Evolutionary conservation across 2,113 vertebrate species (phyloP), one percentile per base, ranked within the genome.

Genomic region (Poecilia latipinna): DNA sequence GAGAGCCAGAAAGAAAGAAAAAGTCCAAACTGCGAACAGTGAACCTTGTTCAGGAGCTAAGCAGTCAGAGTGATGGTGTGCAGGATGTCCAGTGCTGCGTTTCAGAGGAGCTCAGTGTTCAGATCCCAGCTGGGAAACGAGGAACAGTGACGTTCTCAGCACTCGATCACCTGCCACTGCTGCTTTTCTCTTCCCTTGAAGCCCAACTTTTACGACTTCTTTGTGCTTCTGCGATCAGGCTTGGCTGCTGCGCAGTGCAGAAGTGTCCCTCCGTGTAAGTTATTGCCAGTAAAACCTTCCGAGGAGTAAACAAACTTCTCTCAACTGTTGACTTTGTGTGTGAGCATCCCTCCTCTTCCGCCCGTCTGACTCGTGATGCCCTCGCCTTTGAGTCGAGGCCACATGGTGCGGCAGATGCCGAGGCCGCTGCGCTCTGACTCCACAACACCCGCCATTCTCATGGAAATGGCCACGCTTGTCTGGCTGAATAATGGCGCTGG

Each of bases 401-500:
- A 65, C 4, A 89, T 91, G 91, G 82, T 69, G 79, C 84, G 90
- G 86, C 94, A 94, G 93, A 94, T 95, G 94, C 81, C 57, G 3
- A 28, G 84, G 85, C 80, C 78, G 67, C 77, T 84, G 70, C 61
- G 74, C 48, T 81, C 88, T 86, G 89, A 87, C 92, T 91, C 91
- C 83, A 68, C 71, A 57, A 11, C 83, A 4, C 63, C 75, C 66
- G 31, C 84, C 74, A 78, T 95, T 96, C 65, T 83, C 88, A 96
- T 95, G 94, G 92, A 92, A 90, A 92, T 95, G 22, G 68, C 83
- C 85, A 72, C 72, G 89, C 76, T 70, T 70, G 91, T 90, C 92
- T 78, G 89, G 81, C 92, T 77, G 54, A 87, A 90, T 94, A 80
- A 89, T 73, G 64, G 82, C 39, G 26, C 39, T 26, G 70, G 80